These are phyloP conservation scores for Cephus sareptanus DNA, from an alignment of 2,888 invertebrate genomes.

Conservation along the genomic window DNA sequence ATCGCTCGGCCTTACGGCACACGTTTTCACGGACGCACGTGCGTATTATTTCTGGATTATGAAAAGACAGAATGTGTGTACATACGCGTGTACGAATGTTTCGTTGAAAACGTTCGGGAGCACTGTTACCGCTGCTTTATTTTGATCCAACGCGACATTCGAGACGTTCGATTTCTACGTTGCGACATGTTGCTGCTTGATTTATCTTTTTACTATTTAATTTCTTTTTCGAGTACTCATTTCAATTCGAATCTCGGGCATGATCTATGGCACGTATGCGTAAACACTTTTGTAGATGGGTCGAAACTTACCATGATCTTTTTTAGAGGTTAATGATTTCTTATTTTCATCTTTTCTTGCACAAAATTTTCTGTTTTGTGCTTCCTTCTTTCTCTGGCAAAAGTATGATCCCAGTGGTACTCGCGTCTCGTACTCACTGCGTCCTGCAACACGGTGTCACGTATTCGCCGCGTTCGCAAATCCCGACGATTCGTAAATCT, in stretches of 20 bases:
- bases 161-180: background rate
- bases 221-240: background rate
- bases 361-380: fast-evolving
- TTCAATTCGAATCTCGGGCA: background rate
- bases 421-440: background rate
- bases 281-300: no score
- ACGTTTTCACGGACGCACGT: background rate
- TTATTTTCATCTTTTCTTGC: background rate
- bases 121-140: background rate
- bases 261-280: background rate
- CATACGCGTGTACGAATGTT: background rate
- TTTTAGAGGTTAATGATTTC: background rate
- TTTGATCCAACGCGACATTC: background rate
- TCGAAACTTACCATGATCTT: background rate
- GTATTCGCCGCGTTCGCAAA: background rate
- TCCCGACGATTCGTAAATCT: conserved; percentile 13
- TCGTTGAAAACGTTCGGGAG: background rate
- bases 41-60: background rate
- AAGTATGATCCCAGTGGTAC: background rate
- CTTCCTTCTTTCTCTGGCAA: background rate
- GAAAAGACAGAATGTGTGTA: background rate
- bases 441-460: background rate
- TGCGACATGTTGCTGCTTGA: background rate
- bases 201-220: background rate
- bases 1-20: background rate